Base-by-base conservation (phyloP, 2,888 invertebrate genomes). In the Helobdella robusta region DNA sequence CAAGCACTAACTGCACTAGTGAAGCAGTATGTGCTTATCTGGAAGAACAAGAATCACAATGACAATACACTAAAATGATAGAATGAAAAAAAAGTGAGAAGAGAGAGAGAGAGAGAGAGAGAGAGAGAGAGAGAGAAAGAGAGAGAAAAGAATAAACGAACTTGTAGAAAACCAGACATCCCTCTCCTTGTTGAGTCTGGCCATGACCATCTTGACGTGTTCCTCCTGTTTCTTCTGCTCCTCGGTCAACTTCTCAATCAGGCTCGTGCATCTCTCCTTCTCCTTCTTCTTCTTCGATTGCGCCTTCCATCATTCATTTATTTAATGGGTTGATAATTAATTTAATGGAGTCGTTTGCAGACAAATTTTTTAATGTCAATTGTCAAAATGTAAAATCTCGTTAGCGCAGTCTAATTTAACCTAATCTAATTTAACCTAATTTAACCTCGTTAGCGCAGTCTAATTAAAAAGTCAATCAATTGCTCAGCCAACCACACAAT, bases 141-240 rank as follows among this genome's bases (percentile, higher is more conserved):
- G 60, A 35, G 40, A 52, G 20, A 64, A 4, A 56, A 34, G 52
- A 25, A 64, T 32, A 64, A 1, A 69, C 68, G 63, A 30, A 78
- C 79, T 72, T 28, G 75, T 71, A 25, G 74, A 73, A 71, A 81
- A 80, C 82, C 82, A 83, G 25, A 71, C 69, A 54, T 81, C 80
- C 69, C 79, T 80, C 64, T 82, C 83, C 72, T 80, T 79, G 65
- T 81, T 81, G 23, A 85, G 76, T 60, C 84, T 75, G 6, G 83
- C 83, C 74, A 86, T 83, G 59, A 97, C 91, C 76, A 91, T 87
- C 65, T 89, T 86, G 34, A 93, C 92, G 81, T 99, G 98, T 74
- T 93, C 93, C 69, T 87, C 86, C 77, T 98, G 98, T 56, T 89
- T 89, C 69, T 88, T 88, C 72, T 88, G 87, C 81, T 98, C 98